Evolutionary conservation across 2,888 invertebrate genomes (phyloP).

Genomic region (Caenorhabditis macrosperma): DNA sequence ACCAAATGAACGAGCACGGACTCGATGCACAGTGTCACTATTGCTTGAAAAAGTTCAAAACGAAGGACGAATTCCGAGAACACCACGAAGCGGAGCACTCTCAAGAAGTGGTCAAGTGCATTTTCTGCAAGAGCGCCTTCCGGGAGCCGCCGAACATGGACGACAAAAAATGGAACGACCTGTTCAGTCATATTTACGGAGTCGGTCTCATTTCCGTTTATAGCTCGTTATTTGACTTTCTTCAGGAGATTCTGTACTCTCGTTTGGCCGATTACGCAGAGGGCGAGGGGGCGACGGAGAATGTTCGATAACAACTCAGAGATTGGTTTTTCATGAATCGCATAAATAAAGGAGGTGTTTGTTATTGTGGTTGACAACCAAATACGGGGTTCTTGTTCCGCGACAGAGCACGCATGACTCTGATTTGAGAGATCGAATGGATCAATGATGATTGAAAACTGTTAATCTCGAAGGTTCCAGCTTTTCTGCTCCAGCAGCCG

Average conservation of each 20-base stretch:
- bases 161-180: constrained; percentile 25
- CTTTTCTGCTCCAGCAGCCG: neutral
- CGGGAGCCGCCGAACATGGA: constrained; percentile 43
- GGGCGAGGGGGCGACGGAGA: constrained; percentile 14
- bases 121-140: constrained; percentile 47
- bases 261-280: constrained; percentile 31
- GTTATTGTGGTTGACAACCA: neutral
- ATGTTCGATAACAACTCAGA: neutral
- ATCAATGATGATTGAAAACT: neutral
- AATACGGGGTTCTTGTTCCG: neutral
- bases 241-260: constrained; percentile 56
- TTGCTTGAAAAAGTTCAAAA: constrained; percentile 28
- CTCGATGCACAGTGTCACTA: constrained; percentile 34
- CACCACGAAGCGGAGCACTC: constrained; percentile 45
- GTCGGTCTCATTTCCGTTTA: constrained; percentile 5
- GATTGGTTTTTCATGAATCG: neutral
- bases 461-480: neutral
- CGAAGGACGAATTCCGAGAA: constrained; percentile 13
- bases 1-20: constrained; percentile 44
- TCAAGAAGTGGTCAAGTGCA: constrained; percentile 34
- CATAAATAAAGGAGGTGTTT: neutral
- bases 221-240: neutral
- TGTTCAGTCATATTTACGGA: constrained; percentile 46
- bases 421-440: neutral
- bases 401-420: neutral